Percentiles rank a stretch among this genome's conserved stretches.
Conservation (phyloP, 2,888 invertebrate species). For the Magallana nippona region DNA sequence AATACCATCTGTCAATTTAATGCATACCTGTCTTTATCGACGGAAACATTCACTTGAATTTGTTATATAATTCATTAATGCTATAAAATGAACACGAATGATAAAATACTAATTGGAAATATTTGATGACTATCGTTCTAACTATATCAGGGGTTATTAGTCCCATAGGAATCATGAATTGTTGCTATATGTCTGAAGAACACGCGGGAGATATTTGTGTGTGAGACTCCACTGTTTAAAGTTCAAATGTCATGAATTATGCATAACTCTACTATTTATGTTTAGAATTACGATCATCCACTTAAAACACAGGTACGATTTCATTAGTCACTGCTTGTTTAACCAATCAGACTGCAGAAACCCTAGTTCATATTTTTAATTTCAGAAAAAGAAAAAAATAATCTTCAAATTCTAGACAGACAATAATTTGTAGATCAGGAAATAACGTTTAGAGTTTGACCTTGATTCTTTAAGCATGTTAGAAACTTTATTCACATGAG, state of each 20-base stretch:
- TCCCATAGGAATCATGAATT: neutral
- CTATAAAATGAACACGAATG: neutral
- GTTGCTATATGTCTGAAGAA: neutral
- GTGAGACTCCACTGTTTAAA: neutral
- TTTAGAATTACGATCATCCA: neutral
- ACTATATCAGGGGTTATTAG: neutral
- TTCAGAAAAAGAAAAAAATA: neutral
- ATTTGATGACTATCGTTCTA: neutral
- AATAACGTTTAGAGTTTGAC: neutral
- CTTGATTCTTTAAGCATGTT: neutral
- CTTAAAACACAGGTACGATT: slow-evolving; percentile 20
- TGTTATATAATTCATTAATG: neutral
- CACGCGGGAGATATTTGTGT: neutral
- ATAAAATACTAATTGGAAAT: neutral
- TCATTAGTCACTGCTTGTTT: slow-evolving; percentile 9
- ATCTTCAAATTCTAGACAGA: neutral
- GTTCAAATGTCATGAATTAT: slow-evolving; percentile 23
- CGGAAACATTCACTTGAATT: neutral
- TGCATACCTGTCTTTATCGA: neutral
- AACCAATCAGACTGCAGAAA: slow-evolving; percentile 3
- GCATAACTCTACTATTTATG: slow-evolving; percentile 3
- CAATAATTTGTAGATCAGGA: neutral
- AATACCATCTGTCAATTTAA: neutral
- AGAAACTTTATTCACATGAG: too few relatives aligned
- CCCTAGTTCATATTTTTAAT: neutral